Evolutionary conservation across 2,113 vertebrate genomes (phyloP).

Genomic region (Bolborhynchus lineola): DNA sequence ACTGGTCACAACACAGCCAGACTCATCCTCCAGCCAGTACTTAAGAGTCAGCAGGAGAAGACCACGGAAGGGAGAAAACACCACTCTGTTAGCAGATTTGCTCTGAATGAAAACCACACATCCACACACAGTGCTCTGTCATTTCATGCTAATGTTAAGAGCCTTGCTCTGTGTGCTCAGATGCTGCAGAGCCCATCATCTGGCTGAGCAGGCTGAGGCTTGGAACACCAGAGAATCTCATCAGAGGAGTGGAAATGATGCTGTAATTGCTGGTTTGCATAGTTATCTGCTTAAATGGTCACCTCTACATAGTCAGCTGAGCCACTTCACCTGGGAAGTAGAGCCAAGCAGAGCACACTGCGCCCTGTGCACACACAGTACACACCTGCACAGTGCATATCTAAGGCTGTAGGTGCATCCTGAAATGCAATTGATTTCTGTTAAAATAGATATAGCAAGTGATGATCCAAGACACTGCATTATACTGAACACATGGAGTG

Average conservation of each 20-base stretch:
- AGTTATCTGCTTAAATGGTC: constrained; percentile 2
- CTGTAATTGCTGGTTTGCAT: background rate
- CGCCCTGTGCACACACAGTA: accelerated
- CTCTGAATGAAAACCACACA: background rate
- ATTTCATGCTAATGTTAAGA: background rate
- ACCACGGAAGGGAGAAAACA: background rate
- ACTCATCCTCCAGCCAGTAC: background rate
- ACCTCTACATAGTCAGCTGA: background rate
- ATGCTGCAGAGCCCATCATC: background rate
- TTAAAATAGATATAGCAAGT: background rate
- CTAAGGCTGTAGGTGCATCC: too few species aligned
- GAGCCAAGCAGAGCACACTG: background rate
- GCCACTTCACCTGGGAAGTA: background rate
- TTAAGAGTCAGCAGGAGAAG: background rate
- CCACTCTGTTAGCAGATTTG: background rate
- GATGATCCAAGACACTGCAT: background rate
- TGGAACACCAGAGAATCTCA: background rate
- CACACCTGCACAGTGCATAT: background rate
- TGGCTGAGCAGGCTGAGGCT: background rate
- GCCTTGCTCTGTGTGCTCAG: background rate
- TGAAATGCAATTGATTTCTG: background rate
- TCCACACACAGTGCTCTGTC: background rate
- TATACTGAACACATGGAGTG: background rate
- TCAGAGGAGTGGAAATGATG: background rate
- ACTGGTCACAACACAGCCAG: background rate